These are phyloP conservation scores for Anolis apletophallus DNA, from an alignment of 2,797 vertebrate species.

Conservation along the genomic window DNA sequence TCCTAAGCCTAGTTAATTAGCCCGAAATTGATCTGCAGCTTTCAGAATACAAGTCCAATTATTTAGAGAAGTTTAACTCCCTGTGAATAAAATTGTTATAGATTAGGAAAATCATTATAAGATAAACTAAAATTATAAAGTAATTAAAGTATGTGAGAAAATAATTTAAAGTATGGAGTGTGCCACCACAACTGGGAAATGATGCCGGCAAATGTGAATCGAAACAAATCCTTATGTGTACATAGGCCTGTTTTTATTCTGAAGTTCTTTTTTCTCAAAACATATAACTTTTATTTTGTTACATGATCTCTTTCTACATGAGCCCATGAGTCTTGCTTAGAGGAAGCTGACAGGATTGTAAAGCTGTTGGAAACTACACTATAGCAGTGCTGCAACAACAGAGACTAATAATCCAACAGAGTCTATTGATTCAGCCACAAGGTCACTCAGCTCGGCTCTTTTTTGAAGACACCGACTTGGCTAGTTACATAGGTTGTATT, in stretches of 20 bases:
- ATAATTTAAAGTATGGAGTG: conserved; percentile 16
- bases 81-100: not conserved
- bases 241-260: conserved; percentile 31
- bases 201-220: not conserved
- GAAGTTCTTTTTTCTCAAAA: conserved; percentile 11
- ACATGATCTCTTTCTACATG: conserved; percentile 52
- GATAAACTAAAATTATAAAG: conserved; percentile 33
- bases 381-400: conserved; percentile 42
- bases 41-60: not conserved
- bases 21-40: conserved; percentile 17
- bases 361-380: conserved; percentile 40
- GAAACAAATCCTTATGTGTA: conserved; percentile 12
- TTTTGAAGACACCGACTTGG: conserved; percentile 33
- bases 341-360: conserved; percentile 31
- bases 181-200: not conserved
- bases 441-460: conserved; percentile 54
- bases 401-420: conserved; percentile 61
- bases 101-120: conserved; percentile 46
- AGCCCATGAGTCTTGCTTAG: conserved; percentile 22
- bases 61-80: conserved; percentile 39
- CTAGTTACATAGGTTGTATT: not conserved
- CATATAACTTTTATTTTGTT: conserved; percentile 51
- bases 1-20: conserved; percentile 16
- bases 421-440: conserved; percentile 60
- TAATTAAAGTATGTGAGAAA: conserved; percentile 31